Evolutionary conservation across 2,888 invertebrate genomes (phyloP), one percentile per base, ranked within the genome.

Genomic region (Cabera pusaria): DNA sequence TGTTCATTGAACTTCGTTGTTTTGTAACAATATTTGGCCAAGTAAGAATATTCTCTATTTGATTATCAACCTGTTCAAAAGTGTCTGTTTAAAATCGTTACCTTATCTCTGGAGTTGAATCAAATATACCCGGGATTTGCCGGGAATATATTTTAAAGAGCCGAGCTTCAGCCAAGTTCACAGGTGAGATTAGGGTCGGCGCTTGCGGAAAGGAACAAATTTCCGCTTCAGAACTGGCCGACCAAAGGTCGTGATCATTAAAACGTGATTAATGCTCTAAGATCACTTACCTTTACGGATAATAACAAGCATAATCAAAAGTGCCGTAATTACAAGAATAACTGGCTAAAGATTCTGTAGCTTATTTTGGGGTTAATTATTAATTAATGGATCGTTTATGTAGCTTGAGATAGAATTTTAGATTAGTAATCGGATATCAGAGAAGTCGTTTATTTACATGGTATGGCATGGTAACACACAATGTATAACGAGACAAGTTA

Each of bases 201-300:
- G 20, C 20, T 59, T 47, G 38, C 47, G 34, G 41, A 48, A 37
- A 33, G 43, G 53, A 56, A 46, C 50, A 56, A 66, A 66, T 64
- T 60, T 66, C 62, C 64, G 54, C 40, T 48, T 47, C 52, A 50
- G 42, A 56, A 56, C 52, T 49, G 54, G 25, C 32, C 17, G 23
- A 27, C 47, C 44, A 53, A 56, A 62, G 56, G 59, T 51, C 35
- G 42, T 44, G 39, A 44, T 55, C 57, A 63, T 63, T 64, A 64
- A 57, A 59, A 51, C 43, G 49, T 57, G 62, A 64, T 63, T 62
- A 58, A 64, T 62, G 51, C 42, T 21, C 34, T 21, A 22, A 38
- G 40, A 44, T 40, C 25, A 44, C 45, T 28, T 31, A 9, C 33
- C 10, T 16, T 39, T 28, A 18, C 25, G 23, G 32, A 44, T 42